Evolutionary conservation across 1,140 invertebrate genomes (phyloP).

Genomic region (Cheumatopsyche charites): DNA sequence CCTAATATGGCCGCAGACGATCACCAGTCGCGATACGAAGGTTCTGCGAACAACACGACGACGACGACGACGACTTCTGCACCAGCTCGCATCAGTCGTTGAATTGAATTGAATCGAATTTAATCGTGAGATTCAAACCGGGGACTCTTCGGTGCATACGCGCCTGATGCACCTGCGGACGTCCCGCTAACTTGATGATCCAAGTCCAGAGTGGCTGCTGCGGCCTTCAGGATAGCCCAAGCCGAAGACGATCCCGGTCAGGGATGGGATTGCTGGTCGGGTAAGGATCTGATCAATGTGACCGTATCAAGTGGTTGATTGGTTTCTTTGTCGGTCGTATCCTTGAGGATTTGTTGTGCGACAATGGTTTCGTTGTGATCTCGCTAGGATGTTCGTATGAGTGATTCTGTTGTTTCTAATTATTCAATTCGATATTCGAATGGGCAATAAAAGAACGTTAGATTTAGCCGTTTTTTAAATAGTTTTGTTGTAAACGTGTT

Average conservation of each 20-base stretch:
- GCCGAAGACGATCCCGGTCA: not conserved
- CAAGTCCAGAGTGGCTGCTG: not conserved
- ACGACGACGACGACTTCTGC: not conserved
- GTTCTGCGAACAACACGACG: slow-evolving; percentile 5
- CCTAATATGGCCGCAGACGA: slow-evolving; percentile 30
- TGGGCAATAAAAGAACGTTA: not conserved
- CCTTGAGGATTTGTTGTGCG: too few relatives aligned
- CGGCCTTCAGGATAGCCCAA: not conserved
- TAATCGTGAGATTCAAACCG: not conserved
- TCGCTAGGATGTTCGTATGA: too few relatives aligned
- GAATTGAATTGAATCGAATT: not conserved
- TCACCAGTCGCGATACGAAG: slow-evolving; percentile 34
- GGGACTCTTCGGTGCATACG: slow-evolving; percentile 20
- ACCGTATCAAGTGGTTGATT: not conserved
- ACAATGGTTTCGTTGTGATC: too few relatives aligned
- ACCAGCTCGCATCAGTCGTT: not conserved
- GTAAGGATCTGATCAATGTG: not conserved
- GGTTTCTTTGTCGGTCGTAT: too few relatives aligned
- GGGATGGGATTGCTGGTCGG: slow-evolving; percentile 34
- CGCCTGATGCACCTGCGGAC: slow-evolving; percentile 7
- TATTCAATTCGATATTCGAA: not conserved
- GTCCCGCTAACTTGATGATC: not conserved
- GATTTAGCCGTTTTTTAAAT: not conserved
- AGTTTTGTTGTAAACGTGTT: not conserved
- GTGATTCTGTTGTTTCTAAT: not conserved